Percentiles rank a stretch among this genome's conserved stretches.
Evolutionary conservation across 2,113 vertebrate species (phyloP).

Genomic region (Chloebia gouldiae): DNA sequence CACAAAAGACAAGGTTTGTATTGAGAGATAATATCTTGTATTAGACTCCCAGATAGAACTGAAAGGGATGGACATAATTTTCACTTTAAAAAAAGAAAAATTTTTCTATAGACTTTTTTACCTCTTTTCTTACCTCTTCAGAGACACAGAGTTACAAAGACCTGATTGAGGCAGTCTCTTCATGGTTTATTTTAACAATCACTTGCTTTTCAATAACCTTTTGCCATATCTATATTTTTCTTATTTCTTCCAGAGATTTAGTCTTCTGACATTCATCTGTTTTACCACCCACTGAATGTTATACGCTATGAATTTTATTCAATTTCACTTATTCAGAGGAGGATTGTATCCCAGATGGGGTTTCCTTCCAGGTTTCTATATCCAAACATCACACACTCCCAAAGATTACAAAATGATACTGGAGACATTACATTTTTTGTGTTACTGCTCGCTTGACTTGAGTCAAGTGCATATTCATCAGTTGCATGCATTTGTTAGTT

Average conservation of each 20-base stretch:
- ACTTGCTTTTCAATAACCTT: neutral
- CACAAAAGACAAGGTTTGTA: constrained; percentile 29
- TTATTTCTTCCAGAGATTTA: neutral
- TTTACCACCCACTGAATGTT: neutral
- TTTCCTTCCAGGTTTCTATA: neutral
- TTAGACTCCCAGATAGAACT: neutral
- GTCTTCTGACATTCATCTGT: neutral
- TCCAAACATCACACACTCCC: neutral
- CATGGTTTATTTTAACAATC: neutral
- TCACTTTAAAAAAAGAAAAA: neutral
- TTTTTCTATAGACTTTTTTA: neutral
- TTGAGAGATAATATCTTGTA: constrained; percentile 16
- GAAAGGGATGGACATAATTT: neutral
- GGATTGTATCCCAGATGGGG: neutral
- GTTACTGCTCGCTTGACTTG: neutral
- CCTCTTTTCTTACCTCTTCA: neutral
- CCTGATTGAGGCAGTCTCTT: neutral
- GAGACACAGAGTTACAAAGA: neutral
- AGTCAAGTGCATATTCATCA: neutral
- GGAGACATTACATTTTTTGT: neutral
- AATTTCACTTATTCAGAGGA: neutral
- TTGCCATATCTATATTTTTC: neutral
- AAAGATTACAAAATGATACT: neutral
- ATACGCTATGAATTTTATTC: neutral
- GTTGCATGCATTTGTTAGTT: neutral